A percentile compares a stretch with the other conserved stretches of the same genome.
Evolutionary conservation across 2,888 invertebrate species (phyloP).

Genomic region (Aricia artaxerxes): DNA sequence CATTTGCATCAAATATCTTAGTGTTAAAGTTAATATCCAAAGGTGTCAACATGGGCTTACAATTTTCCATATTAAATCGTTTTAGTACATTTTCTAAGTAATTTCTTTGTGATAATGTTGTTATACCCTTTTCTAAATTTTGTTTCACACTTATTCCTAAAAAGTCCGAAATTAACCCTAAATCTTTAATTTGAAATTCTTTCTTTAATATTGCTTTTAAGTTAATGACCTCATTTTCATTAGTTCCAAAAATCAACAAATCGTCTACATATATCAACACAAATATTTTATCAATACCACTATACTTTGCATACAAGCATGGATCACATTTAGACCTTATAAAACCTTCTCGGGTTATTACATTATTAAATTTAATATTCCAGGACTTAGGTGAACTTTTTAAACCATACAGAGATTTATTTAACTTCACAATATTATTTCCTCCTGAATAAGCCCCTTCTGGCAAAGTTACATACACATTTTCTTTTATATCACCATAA

Average conservation of each 20-base stretch:
- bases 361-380: conserved; percentile 42
- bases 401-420: conserved; percentile 38
- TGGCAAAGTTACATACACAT: conserved; percentile 38
- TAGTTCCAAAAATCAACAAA: not conserved
- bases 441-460: conserved; percentile 36
- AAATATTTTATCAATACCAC: conserved; percentile 34
- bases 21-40: conserved; percentile 35
- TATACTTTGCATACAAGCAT: conserved; percentile 39
- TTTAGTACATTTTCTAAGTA: conserved; percentile 38
- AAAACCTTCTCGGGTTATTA: conserved; percentile 41
- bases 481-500: conserved; percentile 37
- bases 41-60: conserved; percentile 38
- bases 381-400: conserved; percentile 41
- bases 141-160: conserved; percentile 40
- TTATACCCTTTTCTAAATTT: conserved; percentile 35
- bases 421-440: conserved; percentile 38
- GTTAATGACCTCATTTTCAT: not conserved
- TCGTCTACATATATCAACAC: not conserved
- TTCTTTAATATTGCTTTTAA: conserved; percentile 33
- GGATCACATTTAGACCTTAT: conserved; percentile 39
- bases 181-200: conserved; percentile 42
- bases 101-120: conserved; percentile 35
- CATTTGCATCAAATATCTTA: conserved; percentile 28
- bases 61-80: conserved; percentile 39
- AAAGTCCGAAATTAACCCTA: conserved; percentile 38